These are phyloP conservation scores for Blera fallax DNA, from an alignment of 2,888 invertebrate species.

Conservation along the genomic window DNA sequence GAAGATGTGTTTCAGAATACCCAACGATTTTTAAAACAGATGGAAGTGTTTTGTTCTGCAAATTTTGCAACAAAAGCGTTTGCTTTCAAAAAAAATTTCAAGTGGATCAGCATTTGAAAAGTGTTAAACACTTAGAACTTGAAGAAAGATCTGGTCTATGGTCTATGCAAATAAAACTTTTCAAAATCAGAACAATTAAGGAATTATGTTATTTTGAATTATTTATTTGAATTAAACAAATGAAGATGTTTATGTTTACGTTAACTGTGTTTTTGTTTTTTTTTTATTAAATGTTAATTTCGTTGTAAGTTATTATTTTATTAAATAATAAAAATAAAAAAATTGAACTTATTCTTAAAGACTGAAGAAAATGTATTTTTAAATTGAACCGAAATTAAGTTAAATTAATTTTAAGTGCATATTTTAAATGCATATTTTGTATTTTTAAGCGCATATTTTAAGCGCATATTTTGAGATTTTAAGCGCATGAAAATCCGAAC, in stretches of 20 bases:
- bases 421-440: too few relatives aligned
- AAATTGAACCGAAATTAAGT: background rate
- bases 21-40: too few relatives aligned
- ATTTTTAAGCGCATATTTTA: background rate
- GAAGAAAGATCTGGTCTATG: slow-evolving; percentile 7
- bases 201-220: slow-evolving; percentile 1
- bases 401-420: background rate
- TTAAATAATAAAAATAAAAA: too few relatives aligned
- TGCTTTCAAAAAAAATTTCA: slow-evolving; percentile 5
- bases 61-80: slow-evolving; percentile 43
- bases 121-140: slow-evolving; percentile 20
- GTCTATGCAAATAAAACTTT: slow-evolving; percentile 20
- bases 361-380: background rate
- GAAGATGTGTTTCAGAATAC: too few relatives aligned
- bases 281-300: background rate
- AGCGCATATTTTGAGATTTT: slow-evolving; percentile 4
- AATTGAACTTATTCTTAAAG: too few relatives aligned
- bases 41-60: slow-evolving; percentile 34
- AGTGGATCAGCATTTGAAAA: slow-evolving; percentile 26
- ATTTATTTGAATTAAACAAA: slow-evolving; percentile 10
- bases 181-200: background rate
- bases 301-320: too few relatives aligned
- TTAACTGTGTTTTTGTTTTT: background rate
- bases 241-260: background rate
- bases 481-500: slow-evolving; percentile 5